Base-by-base conservation (phyloP, 2,888 invertebrate species). In the Laspeyria flexula region DNA sequence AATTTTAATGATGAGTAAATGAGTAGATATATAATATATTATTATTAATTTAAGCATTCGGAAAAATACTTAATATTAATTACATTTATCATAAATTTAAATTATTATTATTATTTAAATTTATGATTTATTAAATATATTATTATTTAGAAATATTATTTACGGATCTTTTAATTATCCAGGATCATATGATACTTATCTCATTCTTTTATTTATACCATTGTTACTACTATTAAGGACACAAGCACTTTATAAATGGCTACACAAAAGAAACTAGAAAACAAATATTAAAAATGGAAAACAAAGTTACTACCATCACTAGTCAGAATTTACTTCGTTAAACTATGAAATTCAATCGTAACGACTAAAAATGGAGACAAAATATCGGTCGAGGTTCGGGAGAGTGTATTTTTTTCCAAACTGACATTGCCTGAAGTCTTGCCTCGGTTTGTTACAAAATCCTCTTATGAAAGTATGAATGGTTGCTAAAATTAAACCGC, bases 401-500 rank as follows among this genome's bases (percentile, higher is more conserved):
- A 44, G 25, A 37, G 30, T 43, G 40, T 49, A 65, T 57, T 60
- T 57, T 63, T 69, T 60, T 46, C 11, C 45, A 38, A 55, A 49
- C 42, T 40, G 38, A 12, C 47, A 7, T 30, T 18, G 41, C 10
- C 30, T 27, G 37, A 55, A 50, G 51, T 48, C 42, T 46, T 34
- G 31, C 15, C 38, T 56, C 56, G 57, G 67, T 72, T 72, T 72
- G 77, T 74, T 65, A 58, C 67, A 51, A 71, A 81, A 79, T 77
- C 79, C 78, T 77, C 79, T 80, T 77, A 79, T 46, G 37, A 57
- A 78, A 81, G 56, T 81, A 77, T 55, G 70, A 66, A 73, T 61
- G 63, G 75, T 65, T 62, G 37, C 51, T 60, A 59, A 70, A 79
- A 79, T 80, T 79, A 79, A 79, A 77, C 75, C 75, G 79, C 80